These are phyloP conservation scores for Arctopsyche grandis DNA, from an alignment of 1,140 invertebrate genomes.

Conservation along the genomic window DNA sequence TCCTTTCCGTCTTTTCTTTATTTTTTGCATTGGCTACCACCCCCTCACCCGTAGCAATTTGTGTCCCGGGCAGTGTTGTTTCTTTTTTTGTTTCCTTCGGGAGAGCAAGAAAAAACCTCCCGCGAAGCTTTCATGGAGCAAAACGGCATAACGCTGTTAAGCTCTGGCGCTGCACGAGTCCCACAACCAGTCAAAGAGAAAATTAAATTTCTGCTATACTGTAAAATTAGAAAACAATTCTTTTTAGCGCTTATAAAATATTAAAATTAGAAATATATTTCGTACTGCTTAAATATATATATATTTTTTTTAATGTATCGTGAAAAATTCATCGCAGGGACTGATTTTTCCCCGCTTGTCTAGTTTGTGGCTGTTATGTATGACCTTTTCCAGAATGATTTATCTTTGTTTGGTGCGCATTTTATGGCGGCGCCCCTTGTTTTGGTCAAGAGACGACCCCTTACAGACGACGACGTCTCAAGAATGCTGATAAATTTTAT, in stretches of 20 bases:
- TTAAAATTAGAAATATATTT: neutral
- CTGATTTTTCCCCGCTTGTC: neutral
- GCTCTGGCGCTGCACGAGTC: neutral
- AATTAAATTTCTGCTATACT: slow-evolving; percentile 8
- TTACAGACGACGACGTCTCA: neutral
- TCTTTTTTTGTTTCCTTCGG: neutral
- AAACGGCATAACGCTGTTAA: neutral
- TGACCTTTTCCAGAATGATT: neutral
- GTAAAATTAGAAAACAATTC: neutral
- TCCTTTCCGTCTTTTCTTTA: slow-evolving; percentile 32
- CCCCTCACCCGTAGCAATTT: slow-evolving; percentile 12
- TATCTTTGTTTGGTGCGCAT: neutral
- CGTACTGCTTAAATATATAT: neutral
- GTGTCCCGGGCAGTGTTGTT: slow-evolving; percentile 9
- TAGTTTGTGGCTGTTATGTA: neutral
- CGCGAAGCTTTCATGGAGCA: neutral
- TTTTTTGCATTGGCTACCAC: slow-evolving; percentile 13
- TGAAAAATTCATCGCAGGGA: neutral
- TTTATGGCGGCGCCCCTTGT: neutral
- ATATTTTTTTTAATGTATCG: neutral
- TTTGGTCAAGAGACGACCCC: slow-evolving; percentile 1
- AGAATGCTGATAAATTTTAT: too few species aligned
- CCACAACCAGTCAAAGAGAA: neutral
- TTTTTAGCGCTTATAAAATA: neutral
- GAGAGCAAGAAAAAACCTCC: neutral